Conservation (phyloP, 2,113 vertebrate species). For the Garra rufa region DNA sequence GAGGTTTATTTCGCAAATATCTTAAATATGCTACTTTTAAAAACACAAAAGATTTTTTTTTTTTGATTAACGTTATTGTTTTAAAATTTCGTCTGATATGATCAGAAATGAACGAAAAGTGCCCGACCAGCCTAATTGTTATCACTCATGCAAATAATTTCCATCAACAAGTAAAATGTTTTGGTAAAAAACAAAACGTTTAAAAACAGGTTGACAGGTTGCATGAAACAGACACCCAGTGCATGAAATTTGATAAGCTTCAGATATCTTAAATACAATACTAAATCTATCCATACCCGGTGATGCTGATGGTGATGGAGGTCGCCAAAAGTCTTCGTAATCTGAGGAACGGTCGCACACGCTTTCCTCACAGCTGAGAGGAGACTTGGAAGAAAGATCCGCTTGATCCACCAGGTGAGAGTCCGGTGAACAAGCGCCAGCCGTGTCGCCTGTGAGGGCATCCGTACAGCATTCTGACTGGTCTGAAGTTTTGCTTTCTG, state of each 20-base stretch:
- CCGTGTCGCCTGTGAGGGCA: constrained; percentile 59
- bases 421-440: constrained; percentile 78
- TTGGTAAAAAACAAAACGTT: neutral
- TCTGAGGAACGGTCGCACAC: constrained; percentile 83
- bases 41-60: neutral
- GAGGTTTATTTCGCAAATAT: neutral
- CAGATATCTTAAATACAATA: neutral
- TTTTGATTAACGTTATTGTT: no score
- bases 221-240: neutral
- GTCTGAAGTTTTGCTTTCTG: constrained; percentile 66
- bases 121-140: neutral
- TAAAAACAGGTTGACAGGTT: neutral
- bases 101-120: neutral
- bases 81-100: neutral
- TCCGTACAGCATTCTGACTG: constrained; percentile 55
- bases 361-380: constrained; percentile 84
- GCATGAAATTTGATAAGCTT: neutral
- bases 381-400: constrained; percentile 82
- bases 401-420: constrained; percentile 74
- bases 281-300: constrained; percentile 76
- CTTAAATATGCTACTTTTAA: neutral
- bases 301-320: constrained; percentile 92
- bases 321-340: constrained; percentile 93
- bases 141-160: neutral
- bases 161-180: neutral